A percentile compares a stretch with the other conserved stretches of the same genome.
phyloP scores from a whole-genome alignment of 1,140 invertebrate genomes.

The Physella acuta region DNA sequence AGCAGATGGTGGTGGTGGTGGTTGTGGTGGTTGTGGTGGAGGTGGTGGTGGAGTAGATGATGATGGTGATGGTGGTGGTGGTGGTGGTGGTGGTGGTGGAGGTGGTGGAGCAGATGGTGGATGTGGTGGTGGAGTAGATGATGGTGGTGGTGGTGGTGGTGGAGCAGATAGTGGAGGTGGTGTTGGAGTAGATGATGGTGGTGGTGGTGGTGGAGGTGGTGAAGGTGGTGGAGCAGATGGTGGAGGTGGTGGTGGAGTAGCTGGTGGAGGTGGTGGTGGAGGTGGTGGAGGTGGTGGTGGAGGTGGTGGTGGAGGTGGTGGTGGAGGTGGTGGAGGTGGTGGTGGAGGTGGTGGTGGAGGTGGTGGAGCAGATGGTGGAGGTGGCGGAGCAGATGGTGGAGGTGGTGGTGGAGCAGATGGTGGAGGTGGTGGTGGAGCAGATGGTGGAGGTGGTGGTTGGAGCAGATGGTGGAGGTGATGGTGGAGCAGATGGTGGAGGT shows the following conservation, averaged over 20 bases:
- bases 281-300: neutral
- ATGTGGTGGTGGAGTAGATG: neutral
- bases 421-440: no score
- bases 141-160: neutral
- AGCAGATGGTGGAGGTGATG: no score
- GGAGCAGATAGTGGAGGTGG: neutral
- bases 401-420: no score
- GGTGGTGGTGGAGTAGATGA: neutral
- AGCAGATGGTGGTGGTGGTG: no score
- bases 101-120: neutral
- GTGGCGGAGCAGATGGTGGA: no score
- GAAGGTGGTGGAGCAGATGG: no score
- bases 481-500: no score
- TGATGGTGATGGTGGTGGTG: neutral
- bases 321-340: neutral
- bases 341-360: neutral
- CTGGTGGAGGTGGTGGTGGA: neutral
- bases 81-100: neutral
- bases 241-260: no score
- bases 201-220: conserved; percentile 4
- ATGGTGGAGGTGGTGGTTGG: no score
- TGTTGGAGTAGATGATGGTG: neutral
- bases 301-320: neutral
- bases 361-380: no score
- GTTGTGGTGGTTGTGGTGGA: no score